These are phyloP conservation scores for Nyctibius bracteatus DNA, from an alignment of 2,113 vertebrate species.

Conservation along the genomic window DNA sequence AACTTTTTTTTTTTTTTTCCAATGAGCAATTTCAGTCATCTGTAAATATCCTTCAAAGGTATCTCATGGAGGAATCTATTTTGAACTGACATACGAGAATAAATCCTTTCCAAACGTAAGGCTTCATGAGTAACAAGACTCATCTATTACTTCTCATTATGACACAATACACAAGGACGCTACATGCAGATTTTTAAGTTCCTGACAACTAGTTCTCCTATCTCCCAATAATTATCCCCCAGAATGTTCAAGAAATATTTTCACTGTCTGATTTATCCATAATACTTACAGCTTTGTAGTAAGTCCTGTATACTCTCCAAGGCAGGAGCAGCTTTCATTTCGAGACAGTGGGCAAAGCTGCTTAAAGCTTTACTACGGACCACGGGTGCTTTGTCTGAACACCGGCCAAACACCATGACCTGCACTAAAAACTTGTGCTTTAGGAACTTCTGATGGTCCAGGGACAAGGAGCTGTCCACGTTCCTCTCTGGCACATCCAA, in stretches of 20 bases:
- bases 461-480: slow-evolving; percentile 49
- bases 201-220: not conserved
- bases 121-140: not conserved
- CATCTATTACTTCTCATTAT: not conserved
- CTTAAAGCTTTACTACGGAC: slow-evolving; percentile 86
- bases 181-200: not conserved
- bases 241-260: not conserved
- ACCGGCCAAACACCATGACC: slow-evolving; percentile 82
- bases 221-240: not conserved
- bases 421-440: slow-evolving; percentile 88
- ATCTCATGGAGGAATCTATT: not conserved
- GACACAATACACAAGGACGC: not conserved
- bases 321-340: slow-evolving; percentile 65
- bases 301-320: slow-evolving; percentile 78
- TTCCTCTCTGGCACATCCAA: slow-evolving; percentile 81
- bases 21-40: not conserved
- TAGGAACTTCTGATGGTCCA: slow-evolving; percentile 72
- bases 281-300: slow-evolving; percentile 77
- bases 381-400: slow-evolving; percentile 79
- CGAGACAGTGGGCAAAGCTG: slow-evolving; percentile 86
- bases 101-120: not conserved
- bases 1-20: not conserved
- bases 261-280: not conserved
- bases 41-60: slow-evolving; percentile 13
- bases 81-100: not conserved